Conservation (phyloP, 2,113 vertebrate genomes). For the Calyptommatus sinebrachiatus region DNA sequence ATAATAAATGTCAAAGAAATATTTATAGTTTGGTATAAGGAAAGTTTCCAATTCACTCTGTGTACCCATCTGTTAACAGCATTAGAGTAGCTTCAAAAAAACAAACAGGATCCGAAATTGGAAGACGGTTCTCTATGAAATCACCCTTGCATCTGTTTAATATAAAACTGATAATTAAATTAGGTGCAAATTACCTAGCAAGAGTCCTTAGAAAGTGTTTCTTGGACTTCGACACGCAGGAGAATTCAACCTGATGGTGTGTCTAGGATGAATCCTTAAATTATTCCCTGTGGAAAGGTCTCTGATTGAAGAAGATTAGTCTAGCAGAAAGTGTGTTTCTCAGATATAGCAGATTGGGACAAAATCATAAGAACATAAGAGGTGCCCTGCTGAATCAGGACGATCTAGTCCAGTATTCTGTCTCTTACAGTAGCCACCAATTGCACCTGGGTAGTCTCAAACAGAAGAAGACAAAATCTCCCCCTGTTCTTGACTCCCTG, state of each 20-base stretch:
- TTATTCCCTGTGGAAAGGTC: background rate
- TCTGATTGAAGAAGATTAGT: background rate
- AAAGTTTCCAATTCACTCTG: conserved; percentile 90
- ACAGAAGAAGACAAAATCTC: too few relatives aligned
- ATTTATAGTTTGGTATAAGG: conserved; percentile 92
- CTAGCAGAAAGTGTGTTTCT: background rate
- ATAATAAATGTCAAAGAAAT: conserved; percentile 92
- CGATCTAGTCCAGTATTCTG: too few relatives aligned
- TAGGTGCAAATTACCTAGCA: conserved; percentile 60
- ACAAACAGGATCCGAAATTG: conserved; percentile 74
- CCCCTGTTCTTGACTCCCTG: too few relatives aligned
- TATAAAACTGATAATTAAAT: conserved; percentile 66
- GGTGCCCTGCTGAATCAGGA: too few relatives aligned
- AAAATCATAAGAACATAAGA: background rate
- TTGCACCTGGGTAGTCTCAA: too few relatives aligned
- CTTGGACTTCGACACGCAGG: conserved; percentile 45
- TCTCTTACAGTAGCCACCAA: too few relatives aligned
- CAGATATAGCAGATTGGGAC: background rate
- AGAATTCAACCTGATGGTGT: conserved; percentile 45
- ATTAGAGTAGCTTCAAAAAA: conserved; percentile 74
- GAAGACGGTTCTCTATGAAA: conserved; percentile 63
- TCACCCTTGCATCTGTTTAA: conserved; percentile 55
- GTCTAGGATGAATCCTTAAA: conserved; percentile 29
- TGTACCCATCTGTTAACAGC: conserved; percentile 89
- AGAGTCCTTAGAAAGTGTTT: conserved; percentile 25